Base-by-base conservation (phyloP, 2,888 invertebrate genomes). In the Drosophila cognata region DNA sequence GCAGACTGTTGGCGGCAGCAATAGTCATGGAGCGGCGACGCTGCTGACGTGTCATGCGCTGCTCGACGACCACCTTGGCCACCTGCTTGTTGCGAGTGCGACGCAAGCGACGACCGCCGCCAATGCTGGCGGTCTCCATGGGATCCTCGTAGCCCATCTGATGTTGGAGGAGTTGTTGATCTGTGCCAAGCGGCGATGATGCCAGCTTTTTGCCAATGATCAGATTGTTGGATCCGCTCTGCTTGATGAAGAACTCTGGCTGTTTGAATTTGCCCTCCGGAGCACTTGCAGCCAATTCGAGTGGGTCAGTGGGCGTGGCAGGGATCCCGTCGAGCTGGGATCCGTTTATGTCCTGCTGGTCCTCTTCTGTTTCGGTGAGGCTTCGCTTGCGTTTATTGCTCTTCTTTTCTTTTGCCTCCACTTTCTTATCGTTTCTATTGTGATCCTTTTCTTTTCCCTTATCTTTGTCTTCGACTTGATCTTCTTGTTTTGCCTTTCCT, bases 181-280 rank as follows among this genome's bases (percentile, higher is more conserved):
- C 16, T 41, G 3, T 16, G 31, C 0, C 6, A 41, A 18, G 2
- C 51, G 11, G 31, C 21, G 41, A 11, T 0, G 67, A 1, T 35
- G 25, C 8, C 16, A 4, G 60, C 28, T 82, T 84, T 43, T 79
- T 79, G 41, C 86, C 66, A 43, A 89, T 89, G 13, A 88, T 71
- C 2, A 89, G 57, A 7, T 74, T 62, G n/a, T 76, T 71, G 10
- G 73, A 64, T 5, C 16, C 64, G 58, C 56, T 72, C 46, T 78
- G 71, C 59, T 87, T 87, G 43, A 90, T 81, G 13, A 85, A 84
- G 55, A 91, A 91, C 51, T 72, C 81, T 1, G 58, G 48, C 55
- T 70, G 67, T 13, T 68, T 62, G 33, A 4, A 13, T 8, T 16
- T 21, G 7, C 0, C 18, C 4, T 25, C 43, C 10, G n/a, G 28